Evolutionary conservation across 1,140 invertebrate species (phyloP).

Genomic region (Monochamus saltuarius): DNA sequence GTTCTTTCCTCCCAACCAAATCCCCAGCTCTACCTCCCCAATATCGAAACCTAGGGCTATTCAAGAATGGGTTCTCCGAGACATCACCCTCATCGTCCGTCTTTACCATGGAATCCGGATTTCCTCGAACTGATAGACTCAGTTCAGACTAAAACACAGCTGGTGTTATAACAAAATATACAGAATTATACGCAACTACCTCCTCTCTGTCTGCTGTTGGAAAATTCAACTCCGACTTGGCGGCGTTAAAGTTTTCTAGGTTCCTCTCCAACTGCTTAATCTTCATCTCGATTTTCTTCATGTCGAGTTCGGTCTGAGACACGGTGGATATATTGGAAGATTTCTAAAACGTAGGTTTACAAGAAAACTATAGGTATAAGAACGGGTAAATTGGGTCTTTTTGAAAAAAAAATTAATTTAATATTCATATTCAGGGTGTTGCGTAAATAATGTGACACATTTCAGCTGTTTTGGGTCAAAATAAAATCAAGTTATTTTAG

Average conservation of each 20-base stretch:
- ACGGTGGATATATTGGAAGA: slow-evolving; percentile 13
- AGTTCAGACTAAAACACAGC: neutral
- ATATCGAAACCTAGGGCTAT: slow-evolving; percentile 8
- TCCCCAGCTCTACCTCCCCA: slow-evolving; percentile 21
- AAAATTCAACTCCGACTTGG: slow-evolving; percentile 3
- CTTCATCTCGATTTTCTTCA: slow-evolving; percentile 34
- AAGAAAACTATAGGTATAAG: too few relatives aligned
- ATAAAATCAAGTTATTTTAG: too few relatives aligned
- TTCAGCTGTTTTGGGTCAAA: too few relatives aligned
- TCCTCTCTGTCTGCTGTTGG: neutral
- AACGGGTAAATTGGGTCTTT: too few relatives aligned
- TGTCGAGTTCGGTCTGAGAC: slow-evolving; percentile 32
- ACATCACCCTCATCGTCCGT: slow-evolving; percentile 11
- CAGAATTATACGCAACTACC: neutral
- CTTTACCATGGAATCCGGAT: neutral
- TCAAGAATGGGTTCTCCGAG: slow-evolving; percentile 1
- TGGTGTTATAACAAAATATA: neutral
- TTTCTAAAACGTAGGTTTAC: too few relatives aligned
- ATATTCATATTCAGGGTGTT: too few relatives aligned
- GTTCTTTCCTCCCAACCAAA: slow-evolving; percentile 20
- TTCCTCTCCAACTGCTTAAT: slow-evolving; percentile 33
- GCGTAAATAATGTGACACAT: too few relatives aligned
- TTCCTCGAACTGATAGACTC: slow-evolving; percentile 4
- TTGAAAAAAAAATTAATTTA: too few relatives aligned
- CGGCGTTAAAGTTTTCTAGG: slow-evolving; percentile 27